Percentiles rank a stretch among this genome's conserved stretches.
Evolutionary conservation across 1,140 invertebrate species (phyloP).

Genomic region (Saccostrea glomerata): DNA sequence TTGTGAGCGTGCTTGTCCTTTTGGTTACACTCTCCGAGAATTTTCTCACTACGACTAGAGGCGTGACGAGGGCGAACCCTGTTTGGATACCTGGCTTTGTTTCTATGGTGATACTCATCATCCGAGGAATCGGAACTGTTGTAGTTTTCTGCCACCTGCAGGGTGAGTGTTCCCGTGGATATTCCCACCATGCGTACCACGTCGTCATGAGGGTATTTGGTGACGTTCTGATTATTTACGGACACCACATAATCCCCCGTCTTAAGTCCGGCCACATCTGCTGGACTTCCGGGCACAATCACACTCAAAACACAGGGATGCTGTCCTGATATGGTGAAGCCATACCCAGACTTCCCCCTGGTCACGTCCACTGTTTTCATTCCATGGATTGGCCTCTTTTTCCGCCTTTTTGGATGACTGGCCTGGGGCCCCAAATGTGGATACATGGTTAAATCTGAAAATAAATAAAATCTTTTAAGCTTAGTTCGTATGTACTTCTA

Average conservation of each 20-base stretch:
- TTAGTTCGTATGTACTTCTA: too few relatives aligned
- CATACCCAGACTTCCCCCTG: constrained; percentile 91
- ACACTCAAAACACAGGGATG: constrained; percentile 93
- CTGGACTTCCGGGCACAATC: constrained; percentile 91
- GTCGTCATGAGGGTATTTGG: constrained; percentile 93
- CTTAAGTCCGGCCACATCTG: constrained; percentile 90
- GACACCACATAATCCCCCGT: constrained; percentile 94
- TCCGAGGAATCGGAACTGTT: constrained; percentile 87
- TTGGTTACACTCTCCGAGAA: constrained; percentile 61
- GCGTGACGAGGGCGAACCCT: constrained; percentile 78
- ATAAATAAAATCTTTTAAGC: neutral
- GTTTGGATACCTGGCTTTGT: constrained; percentile 81
- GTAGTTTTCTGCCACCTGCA: constrained; percentile 92
- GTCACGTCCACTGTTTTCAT: constrained; percentile 91
- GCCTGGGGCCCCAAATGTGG: constrained; percentile 34
- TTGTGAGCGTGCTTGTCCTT: constrained; percentile 57
- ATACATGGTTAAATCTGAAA: constrained; percentile 34
- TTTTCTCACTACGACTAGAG: constrained; percentile 59
- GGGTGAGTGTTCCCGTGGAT: constrained; percentile 87
- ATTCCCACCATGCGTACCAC: constrained; percentile 93
- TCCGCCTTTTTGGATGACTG: constrained; percentile 81
- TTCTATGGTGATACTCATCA: constrained; percentile 82
- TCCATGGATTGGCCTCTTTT: constrained; percentile 89
- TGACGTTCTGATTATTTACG: constrained; percentile 93
- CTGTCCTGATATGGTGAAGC: constrained; percentile 96